Evolutionary conservation across 2,888 invertebrate species (phyloP), one percentile per base, ranked within the genome.

Genomic region (Calliscelio sp.): DNA sequence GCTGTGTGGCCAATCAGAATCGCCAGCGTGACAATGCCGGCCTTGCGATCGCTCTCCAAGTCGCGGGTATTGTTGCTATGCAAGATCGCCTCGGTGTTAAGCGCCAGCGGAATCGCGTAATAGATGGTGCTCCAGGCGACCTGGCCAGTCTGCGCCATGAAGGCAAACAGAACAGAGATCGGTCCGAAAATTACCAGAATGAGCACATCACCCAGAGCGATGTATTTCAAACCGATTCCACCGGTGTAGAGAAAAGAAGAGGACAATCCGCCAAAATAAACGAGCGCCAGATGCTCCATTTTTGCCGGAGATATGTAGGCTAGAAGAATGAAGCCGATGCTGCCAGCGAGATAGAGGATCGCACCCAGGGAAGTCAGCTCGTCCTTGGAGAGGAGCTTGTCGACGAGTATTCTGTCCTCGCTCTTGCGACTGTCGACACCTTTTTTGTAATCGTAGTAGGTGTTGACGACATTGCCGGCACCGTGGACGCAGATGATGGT

Each of bases 211-310:
- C 99, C 99, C 57, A 99, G 94, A 2, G 98, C 99, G 89, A 99
- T 98, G 91, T 99, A 99, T 93, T 99, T 99, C 77, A 99, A 95
- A 80, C 98, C 99, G 88, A 98, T 97, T 59, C 99, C 99, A 77
- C 99, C 99, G 0, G 99, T 99, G 90, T 99, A 99, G n/a, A 99
- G 94, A 93, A 99, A 99, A 86, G 98, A 98, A 70, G 98, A 97
- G 25, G 98, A 98, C 71, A 99, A 93, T 1, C 99, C 99, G 74
- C 99, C 98, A 94, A 99, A 99, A 92, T 98, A 99, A 0, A 98
- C 97, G 57, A 99, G 94, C 6, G 99, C 98, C 88, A 99, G 94
- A 92, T 98, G 98, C 93, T 98, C 98, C 97, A 98, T 97, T 93
- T 97, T 96, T 0, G 98, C 98, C 11, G 98, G 97, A 68, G 98